Evolutionary conservation across 2,888 invertebrate genomes (phyloP).

Genomic region (Sceliomorpha sp.): DNA sequence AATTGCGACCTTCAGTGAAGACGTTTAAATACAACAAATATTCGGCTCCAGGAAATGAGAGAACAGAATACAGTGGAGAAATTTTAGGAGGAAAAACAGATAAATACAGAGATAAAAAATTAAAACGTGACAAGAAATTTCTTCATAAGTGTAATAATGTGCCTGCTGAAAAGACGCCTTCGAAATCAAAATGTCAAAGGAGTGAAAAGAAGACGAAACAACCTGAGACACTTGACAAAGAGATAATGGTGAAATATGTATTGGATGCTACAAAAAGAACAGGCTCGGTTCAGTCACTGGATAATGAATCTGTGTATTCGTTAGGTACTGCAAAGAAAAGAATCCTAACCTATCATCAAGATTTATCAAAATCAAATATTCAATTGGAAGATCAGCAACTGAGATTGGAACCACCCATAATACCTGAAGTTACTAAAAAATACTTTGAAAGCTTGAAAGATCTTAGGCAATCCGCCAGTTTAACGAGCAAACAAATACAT

Average conservation of each 20-base stretch:
- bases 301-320: conserved; percentile 18
- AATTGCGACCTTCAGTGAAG: neutral
- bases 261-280: conserved; percentile 3
- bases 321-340: conserved; percentile 4
- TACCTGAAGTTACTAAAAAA: conserved; percentile 83
- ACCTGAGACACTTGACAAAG: conserved; percentile 6
- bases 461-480: conserved; percentile 19
- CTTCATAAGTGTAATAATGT: no score
- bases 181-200: no score
- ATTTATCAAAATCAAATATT: conserved; percentile 13
- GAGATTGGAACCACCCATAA: conserved; percentile 39
- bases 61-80: no score
- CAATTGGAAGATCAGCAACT: conserved; percentile 19
- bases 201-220: no score
- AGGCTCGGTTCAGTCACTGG: conserved; percentile 12
- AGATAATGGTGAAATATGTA: conserved; percentile 15
- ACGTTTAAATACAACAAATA: neutral
- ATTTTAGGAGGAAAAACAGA: no score
- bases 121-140: no score
- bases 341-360: conserved; percentile 12
- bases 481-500: conserved; percentile 5
- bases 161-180: neutral
- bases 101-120: no score
- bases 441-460: conserved; percentile 81
- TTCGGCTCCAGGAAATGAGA: no score